Evolutionary conservation across 2,797 vertebrate species (phyloP), one percentile per base, ranked within the genome.

Genomic region (Dendrocincla tyrannina): DNA sequence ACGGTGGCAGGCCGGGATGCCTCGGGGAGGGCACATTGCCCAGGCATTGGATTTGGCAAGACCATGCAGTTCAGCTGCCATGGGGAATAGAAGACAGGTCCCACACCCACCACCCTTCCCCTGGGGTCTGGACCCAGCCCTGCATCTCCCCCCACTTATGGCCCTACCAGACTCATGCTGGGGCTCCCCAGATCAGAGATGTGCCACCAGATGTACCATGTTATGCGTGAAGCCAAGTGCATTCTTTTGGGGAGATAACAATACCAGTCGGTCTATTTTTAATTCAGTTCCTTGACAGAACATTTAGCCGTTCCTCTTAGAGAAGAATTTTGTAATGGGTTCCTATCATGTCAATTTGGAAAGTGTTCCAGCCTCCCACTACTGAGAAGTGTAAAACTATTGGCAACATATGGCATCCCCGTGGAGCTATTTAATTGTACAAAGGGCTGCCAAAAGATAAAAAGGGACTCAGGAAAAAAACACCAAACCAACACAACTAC

Each of bases 391-490:
- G 95, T 96, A 97, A 97, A 97, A 94, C 96, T 95, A 96, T 97
- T 97, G 97, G 97, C 96, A 97, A 95, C 96, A 97, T 97, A 97
- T 97, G 97, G 97, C 96, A 96, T 97, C 96, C 97, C 96, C 2
- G 8, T 72, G 95, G 96, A 97, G 96, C 96, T 97, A 97, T 97
- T 97, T 97, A 96, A 96, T 97, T 97, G 95, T 95, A 95, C 94
- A 97, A 95, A 97, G 89, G 91, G 91, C 95, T 97, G 97, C 97
- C 96, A 97, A 96, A 95, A 97, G 95, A 96, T 96, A 95, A 94
- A 97, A 96, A 94, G 92, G 70, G 92, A 95, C 87, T 79, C 69
- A 13, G 76, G 3, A 17, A 59, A 72, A 73, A 18, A 44, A 41
- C 53, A 46, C 20, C 44, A 46, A 46, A 46, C 33, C 80, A 78